A percentile compares a stretch with the other conserved stretches of the same genome.
Conservation (phyloP, 1,140 invertebrate genomes). For the Dufourea novaeangliae region DNA sequence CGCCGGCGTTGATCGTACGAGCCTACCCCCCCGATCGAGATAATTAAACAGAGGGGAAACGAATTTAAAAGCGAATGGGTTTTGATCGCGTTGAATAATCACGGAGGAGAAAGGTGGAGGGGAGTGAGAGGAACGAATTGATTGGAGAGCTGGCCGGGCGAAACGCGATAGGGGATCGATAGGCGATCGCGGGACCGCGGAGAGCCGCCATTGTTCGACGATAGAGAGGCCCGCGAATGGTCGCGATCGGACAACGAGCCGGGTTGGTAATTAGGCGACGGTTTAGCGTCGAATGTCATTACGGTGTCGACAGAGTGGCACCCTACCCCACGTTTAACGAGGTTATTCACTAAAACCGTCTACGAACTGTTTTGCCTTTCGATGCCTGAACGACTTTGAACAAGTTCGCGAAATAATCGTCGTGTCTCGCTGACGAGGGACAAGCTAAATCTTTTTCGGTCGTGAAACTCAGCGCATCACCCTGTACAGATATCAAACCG, state of each 20-base stretch:
- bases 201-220: constrained; percentile 2
- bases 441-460: too few species aligned
- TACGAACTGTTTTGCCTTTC: background rate
- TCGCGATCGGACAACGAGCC: background rate
- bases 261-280: constrained; percentile 12
- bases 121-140: too few species aligned
- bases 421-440: too few species aligned
- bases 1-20: too few species aligned
- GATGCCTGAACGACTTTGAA: too few species aligned
- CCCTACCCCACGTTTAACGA: background rate
- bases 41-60: constrained; percentile 28
- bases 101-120: too few species aligned
- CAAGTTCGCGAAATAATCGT: background rate
- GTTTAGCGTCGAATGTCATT: constrained; percentile 10
- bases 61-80: constrained; percentile 33
- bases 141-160: constrained; percentile 3
- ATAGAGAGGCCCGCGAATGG: background rate
- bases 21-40: too few species aligned
- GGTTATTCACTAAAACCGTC: background rate
- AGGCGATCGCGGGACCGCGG: background rate
- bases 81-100: constrained; percentile 19
- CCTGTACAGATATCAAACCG: too few species aligned
- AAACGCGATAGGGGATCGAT: background rate
- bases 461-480: too few species aligned
- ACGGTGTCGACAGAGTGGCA: background rate